Conservation (phyloP, 2,888 invertebrate genomes). For the Bimastos eiseni region DNA sequence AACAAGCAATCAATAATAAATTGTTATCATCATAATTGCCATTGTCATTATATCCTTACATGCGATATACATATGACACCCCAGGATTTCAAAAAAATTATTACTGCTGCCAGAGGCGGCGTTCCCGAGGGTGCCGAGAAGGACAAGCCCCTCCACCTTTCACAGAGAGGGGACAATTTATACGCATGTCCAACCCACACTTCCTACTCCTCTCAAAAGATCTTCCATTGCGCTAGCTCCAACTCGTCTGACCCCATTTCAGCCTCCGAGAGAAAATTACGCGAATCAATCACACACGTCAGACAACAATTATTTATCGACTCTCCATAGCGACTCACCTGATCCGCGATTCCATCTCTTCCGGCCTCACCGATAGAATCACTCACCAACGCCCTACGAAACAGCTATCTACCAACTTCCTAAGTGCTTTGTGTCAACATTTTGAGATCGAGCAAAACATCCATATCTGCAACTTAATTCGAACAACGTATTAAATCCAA, state of each 20-base stretch:
- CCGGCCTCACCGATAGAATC: background rate
- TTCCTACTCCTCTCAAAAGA: too few species aligned
- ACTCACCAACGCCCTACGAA: background rate
- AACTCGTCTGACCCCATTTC: background rate
- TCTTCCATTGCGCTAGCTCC: background rate
- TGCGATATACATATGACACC: background rate
- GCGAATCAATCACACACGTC: background rate
- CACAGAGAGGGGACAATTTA: too few species aligned
- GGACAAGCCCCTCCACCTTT: too few species aligned
- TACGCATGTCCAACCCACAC: too few species aligned
- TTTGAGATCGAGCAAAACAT: background rate
- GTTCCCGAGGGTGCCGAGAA: too few species aligned
- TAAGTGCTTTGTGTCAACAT: background rate
- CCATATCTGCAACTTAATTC: background rate
- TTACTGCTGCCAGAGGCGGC: too few species aligned
- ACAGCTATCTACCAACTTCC: background rate
- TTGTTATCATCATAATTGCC: background rate
- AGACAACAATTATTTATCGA: background rate
- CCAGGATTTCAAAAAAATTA: too few species aligned
- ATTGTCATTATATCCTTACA: too few species aligned
- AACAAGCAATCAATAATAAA: background rate
- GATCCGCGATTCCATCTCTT: background rate
- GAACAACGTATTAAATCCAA: background rate
- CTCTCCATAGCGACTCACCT: background rate
- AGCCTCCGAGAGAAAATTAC: background rate